Conservation (phyloP, 2,797 vertebrate species). For the Acropternis orthonyx region DNA sequence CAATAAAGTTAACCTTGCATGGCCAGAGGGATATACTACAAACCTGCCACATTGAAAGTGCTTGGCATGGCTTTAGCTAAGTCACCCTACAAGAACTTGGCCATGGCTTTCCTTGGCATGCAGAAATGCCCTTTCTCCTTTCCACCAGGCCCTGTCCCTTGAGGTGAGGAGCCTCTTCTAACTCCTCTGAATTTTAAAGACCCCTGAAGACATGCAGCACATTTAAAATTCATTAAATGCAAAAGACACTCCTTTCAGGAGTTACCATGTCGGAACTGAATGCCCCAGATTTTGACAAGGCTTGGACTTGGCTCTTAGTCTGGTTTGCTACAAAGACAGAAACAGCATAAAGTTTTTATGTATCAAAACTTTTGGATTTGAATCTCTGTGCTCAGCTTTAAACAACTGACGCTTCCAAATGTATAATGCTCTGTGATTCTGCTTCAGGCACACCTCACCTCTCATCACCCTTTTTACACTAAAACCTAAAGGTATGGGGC, state of each 20-base stretch:
- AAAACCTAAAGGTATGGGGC: neutral
- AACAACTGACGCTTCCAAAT: neutral
- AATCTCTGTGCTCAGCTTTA: neutral
- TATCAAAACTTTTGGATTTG: neutral
- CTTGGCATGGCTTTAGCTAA: slow-evolving; percentile 7
- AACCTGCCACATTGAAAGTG: neutral
- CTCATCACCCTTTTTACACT: neutral
- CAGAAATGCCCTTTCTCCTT: slow-evolving; percentile 9
- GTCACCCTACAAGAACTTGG: neutral
- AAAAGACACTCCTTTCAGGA: slow-evolving; percentile 21
- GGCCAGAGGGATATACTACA: slow-evolving; percentile 20
- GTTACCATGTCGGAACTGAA: neutral
- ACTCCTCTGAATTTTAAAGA: slow-evolving; percentile 53
- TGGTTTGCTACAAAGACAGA: neutral
- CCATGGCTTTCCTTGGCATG: neutral
- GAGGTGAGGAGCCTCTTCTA: slow-evolving; percentile 7
- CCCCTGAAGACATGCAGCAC: neutral
- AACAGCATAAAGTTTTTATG: neutral
- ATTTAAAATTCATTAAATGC: slow-evolving; percentile 61
- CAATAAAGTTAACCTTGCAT: slow-evolving; percentile 72
- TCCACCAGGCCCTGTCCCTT: neutral
- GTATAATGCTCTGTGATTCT: neutral
- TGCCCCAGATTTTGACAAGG: slow-evolving; percentile 2
- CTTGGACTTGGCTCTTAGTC: neutral
- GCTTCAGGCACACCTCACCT: neutral